phyloP scores from a whole-genome alignment of 2,113 vertebrate species.

The Halichoerus grypus region DNA sequence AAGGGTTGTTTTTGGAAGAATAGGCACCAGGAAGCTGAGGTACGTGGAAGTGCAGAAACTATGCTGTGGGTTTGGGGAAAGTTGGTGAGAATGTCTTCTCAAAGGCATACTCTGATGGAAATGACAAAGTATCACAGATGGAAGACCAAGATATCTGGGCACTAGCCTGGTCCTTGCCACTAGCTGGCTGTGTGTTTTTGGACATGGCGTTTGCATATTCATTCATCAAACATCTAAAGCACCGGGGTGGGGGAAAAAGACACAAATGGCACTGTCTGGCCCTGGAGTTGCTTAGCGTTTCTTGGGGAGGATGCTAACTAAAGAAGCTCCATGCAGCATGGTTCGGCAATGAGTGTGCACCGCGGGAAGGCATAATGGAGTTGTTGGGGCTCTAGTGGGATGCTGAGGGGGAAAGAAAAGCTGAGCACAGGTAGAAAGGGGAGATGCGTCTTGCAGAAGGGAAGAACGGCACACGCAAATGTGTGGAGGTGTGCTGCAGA shows the following conservation, averaged over 20 bases:
- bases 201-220: background rate
- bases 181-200: background rate
- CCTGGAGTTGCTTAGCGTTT: background rate
- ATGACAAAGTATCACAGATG: background rate
- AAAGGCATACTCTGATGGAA: background rate
- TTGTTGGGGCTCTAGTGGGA: background rate
- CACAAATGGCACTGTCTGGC: no score
- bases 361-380: fast-evolving
- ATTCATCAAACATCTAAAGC: background rate
- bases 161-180: background rate
- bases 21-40: background rate
- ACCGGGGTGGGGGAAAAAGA: background rate
- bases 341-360: background rate
- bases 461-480: fast-evolving
- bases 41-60: background rate
- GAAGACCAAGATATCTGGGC: background rate
- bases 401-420: background rate
- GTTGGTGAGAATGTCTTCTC: background rate
- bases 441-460: background rate
- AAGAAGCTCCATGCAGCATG: fast-evolving
- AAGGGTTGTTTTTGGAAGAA: background rate
- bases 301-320: background rate
- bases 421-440: fast-evolving
- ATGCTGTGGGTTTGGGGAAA: background rate
- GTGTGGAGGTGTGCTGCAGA: fast-evolving